Conservation (phyloP, 1,140 invertebrate species). For the Bombus waltoni region DNA sequence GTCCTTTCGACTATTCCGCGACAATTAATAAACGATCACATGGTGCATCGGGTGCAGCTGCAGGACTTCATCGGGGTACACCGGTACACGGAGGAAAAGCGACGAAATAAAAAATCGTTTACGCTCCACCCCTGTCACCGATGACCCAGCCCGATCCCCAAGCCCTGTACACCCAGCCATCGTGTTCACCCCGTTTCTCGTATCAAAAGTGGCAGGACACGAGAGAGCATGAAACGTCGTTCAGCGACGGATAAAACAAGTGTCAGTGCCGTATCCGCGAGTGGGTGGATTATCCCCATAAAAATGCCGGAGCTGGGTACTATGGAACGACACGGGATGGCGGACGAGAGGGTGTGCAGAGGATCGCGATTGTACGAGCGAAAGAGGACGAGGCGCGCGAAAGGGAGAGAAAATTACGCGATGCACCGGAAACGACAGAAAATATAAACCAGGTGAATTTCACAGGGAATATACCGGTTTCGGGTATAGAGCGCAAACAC, state of each 20-base stretch:
- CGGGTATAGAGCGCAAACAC: slow-evolving; percentile 58
- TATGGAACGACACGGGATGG: slow-evolving; percentile 24
- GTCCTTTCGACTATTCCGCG: background rate
- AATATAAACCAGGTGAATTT: slow-evolving; percentile 71
- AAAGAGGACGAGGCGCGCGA: background rate
- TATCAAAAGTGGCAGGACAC: slow-evolving; percentile 33
- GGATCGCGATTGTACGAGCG: background rate
- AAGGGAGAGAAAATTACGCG: slow-evolving; percentile 60
- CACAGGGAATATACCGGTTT: slow-evolving; percentile 61
- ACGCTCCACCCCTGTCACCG: slow-evolving; percentile 48
- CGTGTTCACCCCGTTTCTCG: slow-evolving; percentile 12
- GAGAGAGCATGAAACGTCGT: slow-evolving; percentile 44
- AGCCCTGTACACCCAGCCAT: background rate
- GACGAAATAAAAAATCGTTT: slow-evolving; percentile 63
- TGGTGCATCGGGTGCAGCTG: slow-evolving; percentile 19
- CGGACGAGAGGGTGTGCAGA: background rate
- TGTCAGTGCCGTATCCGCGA: slow-evolving; percentile 53
- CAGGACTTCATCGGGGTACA: background rate
- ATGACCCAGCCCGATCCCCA: background rate
- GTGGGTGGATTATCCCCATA: slow-evolving; percentile 58
- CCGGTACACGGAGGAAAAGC: slow-evolving; percentile 29
- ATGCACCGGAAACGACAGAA: slow-evolving; percentile 68
- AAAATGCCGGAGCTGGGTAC: slow-evolving; percentile 51
- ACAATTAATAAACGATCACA: slow-evolving; percentile 57
- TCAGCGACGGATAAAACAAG: slow-evolving; percentile 60